These are phyloP conservation scores for Eilema depressum DNA, from an alignment of 2,888 invertebrate species.

Conservation along the genomic window DNA sequence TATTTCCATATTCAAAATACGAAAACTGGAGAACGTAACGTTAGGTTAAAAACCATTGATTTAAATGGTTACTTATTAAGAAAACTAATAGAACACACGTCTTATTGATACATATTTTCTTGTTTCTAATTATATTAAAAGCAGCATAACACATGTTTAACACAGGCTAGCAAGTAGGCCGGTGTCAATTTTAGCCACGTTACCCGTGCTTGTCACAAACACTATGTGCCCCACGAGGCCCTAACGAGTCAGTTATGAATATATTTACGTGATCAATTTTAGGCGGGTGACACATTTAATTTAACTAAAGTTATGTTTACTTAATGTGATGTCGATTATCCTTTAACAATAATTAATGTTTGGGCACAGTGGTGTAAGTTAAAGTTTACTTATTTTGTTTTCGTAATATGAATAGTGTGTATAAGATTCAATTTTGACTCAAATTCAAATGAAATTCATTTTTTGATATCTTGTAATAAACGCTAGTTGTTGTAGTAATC, in stretches of 20 bases:
- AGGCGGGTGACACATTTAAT: constrained; percentile 22
- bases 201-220: constrained; percentile 48
- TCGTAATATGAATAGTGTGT: too few species aligned
- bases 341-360: background rate
- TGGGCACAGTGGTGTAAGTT: background rate
- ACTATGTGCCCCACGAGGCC: constrained; percentile 38
- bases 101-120: background rate
- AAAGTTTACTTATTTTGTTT: background rate
- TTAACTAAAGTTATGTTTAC: background rate
- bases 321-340: background rate
- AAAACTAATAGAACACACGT: background rate
- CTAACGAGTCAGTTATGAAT: constrained; percentile 38
- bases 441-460: too few species aligned
- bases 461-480: too few species aligned
- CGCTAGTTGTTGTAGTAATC: too few species aligned
- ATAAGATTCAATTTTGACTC: too few species aligned
- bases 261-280: constrained; percentile 53
- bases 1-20: too few species aligned
- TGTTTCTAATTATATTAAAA: constrained; percentile 16
- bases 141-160: constrained; percentile 2
- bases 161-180: constrained; percentile 17
- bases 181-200: constrained; percentile 40
- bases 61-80: too few species aligned
- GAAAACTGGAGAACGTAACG: too few species aligned
- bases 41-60: too few species aligned